Percentiles rank a stretch among this genome's conserved stretches.
These are phyloP conservation scores for Paraescarpia echinospica DNA, from an alignment of 1,140 invertebrate genomes.

Conservation along the genomic window DNA sequence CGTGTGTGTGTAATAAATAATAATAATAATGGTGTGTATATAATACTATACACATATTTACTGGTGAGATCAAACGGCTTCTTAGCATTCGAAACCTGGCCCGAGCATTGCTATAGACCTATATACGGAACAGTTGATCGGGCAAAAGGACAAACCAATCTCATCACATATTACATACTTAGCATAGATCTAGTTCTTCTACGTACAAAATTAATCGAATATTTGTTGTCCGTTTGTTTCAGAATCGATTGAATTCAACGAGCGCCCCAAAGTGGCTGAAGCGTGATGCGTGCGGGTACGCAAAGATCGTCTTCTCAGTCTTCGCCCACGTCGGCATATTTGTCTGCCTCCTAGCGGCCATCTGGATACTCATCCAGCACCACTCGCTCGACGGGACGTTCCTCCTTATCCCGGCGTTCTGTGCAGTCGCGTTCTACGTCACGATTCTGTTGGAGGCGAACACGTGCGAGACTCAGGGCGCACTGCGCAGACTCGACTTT, in stretches of 20 bases:
- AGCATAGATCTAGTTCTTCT: not conserved
- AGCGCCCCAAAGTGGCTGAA: not conserved
- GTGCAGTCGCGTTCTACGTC: conserved; percentile 4
- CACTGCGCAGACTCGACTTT: not conserved
- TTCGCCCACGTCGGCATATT: not conserved
- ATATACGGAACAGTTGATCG: not conserved
- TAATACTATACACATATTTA: no score
- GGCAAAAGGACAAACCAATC: not conserved
- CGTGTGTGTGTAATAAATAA: no score
- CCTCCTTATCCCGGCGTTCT: not conserved
- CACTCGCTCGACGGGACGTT: not conserved
- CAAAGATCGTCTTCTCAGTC: not conserved
- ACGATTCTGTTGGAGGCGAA: not conserved
- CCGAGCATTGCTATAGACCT: no score
- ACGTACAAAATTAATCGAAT: not conserved
- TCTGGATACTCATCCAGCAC: not conserved
- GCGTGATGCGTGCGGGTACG: not conserved
- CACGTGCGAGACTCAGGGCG: not conserved
- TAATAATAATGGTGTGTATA: no score
- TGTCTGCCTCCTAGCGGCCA: not conserved
- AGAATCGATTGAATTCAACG: not conserved
- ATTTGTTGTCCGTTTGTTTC: not conserved
- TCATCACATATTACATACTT: not conserved
- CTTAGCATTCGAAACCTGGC: not conserved
- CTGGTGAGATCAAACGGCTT: no score